These are phyloP conservation scores for Drosophila pseudoananassae DNA, from an alignment of 1,140 invertebrate species.

Conservation along the genomic window DNA sequence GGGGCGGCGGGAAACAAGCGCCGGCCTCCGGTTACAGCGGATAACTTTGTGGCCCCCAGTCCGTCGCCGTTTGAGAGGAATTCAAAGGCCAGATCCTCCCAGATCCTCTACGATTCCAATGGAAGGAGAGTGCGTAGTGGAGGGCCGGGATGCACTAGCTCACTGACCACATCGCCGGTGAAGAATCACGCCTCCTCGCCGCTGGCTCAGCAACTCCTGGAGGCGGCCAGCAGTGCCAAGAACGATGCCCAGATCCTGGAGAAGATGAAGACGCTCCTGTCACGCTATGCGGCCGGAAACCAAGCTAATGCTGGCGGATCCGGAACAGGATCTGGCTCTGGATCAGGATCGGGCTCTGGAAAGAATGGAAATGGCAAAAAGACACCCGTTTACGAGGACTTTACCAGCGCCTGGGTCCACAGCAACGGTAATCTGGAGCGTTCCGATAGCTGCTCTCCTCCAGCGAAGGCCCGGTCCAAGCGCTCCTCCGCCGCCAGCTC, in stretches of 20 bases:
- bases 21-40: constrained; percentile 87
- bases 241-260: constrained; percentile 89
- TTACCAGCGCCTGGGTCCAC: constrained; percentile 90
- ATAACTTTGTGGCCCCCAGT: constrained; percentile 87
- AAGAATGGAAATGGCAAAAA: constrained; percentile 84
- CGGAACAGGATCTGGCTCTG: background rate
- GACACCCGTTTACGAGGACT: constrained; percentile 87
- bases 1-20: constrained; percentile 72
- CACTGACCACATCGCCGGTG: constrained; percentile 84
- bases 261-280: constrained; percentile 89
- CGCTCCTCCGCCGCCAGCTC: constrained; percentile 80
- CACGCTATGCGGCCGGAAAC: constrained; percentile 86
- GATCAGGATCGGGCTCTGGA: background rate
- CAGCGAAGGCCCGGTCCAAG: constrained; percentile 76
- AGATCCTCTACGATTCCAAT: constrained; percentile 86
- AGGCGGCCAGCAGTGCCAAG: constrained; percentile 88
- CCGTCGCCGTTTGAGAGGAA: constrained; percentile 86
- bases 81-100: constrained; percentile 87
- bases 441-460: constrained; percentile 74
- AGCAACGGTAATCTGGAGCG: constrained; percentile 88
- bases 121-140: constrained; percentile 84
- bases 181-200: constrained; percentile 86
- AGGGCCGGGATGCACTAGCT: constrained; percentile 67
- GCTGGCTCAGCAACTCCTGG: constrained; percentile 89
- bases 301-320: constrained; percentile 46